These are phyloP conservation scores for Oryzias woworae DNA, from an alignment of 2,113 vertebrate genomes.

Conservation along the genomic window DNA sequence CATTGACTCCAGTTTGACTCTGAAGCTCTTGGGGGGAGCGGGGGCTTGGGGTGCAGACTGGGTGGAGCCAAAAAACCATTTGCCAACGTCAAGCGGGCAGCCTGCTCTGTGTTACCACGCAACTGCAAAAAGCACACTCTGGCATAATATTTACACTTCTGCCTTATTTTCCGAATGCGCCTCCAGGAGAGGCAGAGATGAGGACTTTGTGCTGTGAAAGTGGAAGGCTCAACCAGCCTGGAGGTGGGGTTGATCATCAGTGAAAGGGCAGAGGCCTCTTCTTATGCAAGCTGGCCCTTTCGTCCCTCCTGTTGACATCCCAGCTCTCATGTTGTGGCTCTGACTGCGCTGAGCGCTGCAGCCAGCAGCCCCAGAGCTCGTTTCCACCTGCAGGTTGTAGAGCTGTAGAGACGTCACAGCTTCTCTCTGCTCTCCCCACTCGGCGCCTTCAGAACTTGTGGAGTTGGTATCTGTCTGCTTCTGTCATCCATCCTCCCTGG, in stretches of 20 bases:
- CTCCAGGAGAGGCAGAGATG: constrained; percentile 52
- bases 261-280: constrained; percentile 64
- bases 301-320: constrained; percentile 65
- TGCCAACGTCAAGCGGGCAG: constrained; percentile 62
- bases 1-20: constrained; percentile 67
- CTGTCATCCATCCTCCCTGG: constrained; percentile 39
- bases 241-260: constrained; percentile 59
- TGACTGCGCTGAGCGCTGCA: constrained; percentile 19
- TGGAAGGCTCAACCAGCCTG: neutral
- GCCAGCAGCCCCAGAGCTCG: too few relatives aligned
- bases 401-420: constrained; percentile 20
- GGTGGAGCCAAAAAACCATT: constrained; percentile 59
- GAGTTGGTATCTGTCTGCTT: constrained; percentile 39
- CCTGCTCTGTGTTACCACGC: constrained; percentile 74
- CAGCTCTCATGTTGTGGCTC: constrained; percentile 22
- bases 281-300: constrained; percentile 63
- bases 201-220: constrained; percentile 21
- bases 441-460: constrained; percentile 39
- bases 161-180: constrained; percentile 72
- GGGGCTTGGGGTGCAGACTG: constrained; percentile 30
- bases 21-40: constrained; percentile 10
- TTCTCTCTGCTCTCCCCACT: constrained; percentile 22
- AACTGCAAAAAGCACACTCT: constrained; percentile 72
- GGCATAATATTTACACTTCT: constrained; percentile 80
- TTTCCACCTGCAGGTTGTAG: too few relatives aligned